Conservation (phyloP, 2,113 vertebrate genomes). For the Noturus placidus region DNA sequence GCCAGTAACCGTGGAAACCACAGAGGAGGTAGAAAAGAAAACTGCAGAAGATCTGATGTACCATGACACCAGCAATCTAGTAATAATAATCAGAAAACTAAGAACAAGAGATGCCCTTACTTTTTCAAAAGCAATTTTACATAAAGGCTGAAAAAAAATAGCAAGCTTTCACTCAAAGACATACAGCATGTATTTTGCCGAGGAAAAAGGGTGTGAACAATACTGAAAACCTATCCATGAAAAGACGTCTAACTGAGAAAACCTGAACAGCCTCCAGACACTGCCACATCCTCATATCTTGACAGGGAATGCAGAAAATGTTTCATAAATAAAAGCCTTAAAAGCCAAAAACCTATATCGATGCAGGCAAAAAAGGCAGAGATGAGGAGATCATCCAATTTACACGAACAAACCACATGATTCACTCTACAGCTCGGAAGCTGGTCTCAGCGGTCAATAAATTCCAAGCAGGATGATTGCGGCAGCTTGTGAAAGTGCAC, state of each 20-base stretch:
- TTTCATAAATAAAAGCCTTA: not conserved
- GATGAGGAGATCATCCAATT: no score
- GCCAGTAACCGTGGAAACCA: conserved; percentile 65
- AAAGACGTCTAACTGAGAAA: not conserved
- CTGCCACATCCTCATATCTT: not conserved
- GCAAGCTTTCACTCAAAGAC: not conserved
- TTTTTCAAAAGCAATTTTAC: conserved; percentile 1
- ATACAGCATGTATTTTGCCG: not conserved
- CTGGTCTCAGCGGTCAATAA: not conserved
- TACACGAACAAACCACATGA: not conserved
- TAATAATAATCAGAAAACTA: not conserved
- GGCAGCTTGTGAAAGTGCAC: conserved; percentile 12
- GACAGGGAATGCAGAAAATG: not conserved
- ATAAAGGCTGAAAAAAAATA: not conserved
- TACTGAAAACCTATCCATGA: not conserved
- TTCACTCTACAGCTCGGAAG: not conserved
- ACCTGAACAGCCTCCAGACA: not conserved
- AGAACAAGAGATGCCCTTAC: conserved; percentile 21
- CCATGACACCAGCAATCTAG: not conserved
- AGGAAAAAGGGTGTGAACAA: not conserved
- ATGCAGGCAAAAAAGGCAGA: not conserved
- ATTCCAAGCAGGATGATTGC: conserved; percentile 18
- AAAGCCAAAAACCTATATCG: not conserved
- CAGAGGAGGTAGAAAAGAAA: conserved; percentile 57
- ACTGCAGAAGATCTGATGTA: not conserved